Base-by-base conservation (phyloP, 2,113 vertebrate species). In the Rallus limicola region DNA sequence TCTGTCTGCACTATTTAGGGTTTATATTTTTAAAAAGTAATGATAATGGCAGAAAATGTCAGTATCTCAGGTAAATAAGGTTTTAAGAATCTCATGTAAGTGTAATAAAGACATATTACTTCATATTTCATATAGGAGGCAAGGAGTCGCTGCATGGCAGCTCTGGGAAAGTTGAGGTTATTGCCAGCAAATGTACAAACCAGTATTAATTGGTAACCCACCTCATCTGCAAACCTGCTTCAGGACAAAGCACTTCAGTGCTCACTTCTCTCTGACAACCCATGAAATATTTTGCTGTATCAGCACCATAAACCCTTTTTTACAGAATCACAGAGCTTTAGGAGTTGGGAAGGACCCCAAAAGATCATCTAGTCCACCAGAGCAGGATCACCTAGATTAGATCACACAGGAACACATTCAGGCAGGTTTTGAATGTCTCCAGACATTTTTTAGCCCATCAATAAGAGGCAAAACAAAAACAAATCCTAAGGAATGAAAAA, bases 21-120 rank as follows among this genome's bases (percentile, higher is more conserved):
- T 62, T 94, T 70, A 46, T 92, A 92, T 92, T 93, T 96, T 91
- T 11, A 33, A 34, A 62, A 93, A 79, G 64, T 56, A 86, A 59
- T 72, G 34, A 58, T 59, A 92, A 88, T 14, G 38, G 70, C 25
- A 93, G 62, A 52, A 93, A 91, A 88, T 19, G 6, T 64, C 71
- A 91, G 64, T 19, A 76, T 77, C 38, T 60, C 55, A 33, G 34
- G 62, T 91, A 95, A 94, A 91, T 34, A 93, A 83, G 42, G 11
- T 83, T 88, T 82, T 70, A 42, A 50, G 83, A 89, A 55, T 69
- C 78, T 46, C 26, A 65, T 5, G 2, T 29, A 82, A 81, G 59
- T 42, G 10, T 67, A 96, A 92, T 87, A 81, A 82, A 86, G 52
- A 65, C 48, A 6, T 48, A 84, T 33, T 48, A 55, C 26, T 82